phyloP scores from a whole-genome alignment of 2,888 invertebrate species.

The Dinocampus coccinellae region DNA sequence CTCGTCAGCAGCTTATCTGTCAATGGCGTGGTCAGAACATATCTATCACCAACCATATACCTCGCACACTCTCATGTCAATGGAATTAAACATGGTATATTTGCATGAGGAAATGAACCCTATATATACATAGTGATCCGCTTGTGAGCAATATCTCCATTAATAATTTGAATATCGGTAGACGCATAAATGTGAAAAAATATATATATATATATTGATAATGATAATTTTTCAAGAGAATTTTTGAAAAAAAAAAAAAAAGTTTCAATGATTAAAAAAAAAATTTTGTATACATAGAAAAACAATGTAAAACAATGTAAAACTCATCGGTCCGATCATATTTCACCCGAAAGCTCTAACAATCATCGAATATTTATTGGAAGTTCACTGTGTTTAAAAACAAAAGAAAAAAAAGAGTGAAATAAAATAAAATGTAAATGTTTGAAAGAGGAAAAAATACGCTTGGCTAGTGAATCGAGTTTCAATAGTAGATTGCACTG shows the following conservation, averaged over 20 bases:
- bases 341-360: no score
- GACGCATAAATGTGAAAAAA: no score
- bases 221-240: no score
- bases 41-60: constrained; percentile 42
- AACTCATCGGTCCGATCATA: not conserved
- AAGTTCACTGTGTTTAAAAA: no score
- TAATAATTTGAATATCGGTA: not conserved
- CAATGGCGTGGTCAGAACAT: constrained; percentile 45
- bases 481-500: constrained; percentile 36
- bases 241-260: no score
- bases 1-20: constrained; percentile 43
- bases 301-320: no score
- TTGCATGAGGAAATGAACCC: constrained; percentile 19
- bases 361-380: no score
- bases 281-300: no score
- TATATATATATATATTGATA: no score
- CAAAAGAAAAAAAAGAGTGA: constrained; percentile 7
- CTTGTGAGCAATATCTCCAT: constrained; percentile 15
- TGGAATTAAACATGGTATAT: constrained; percentile 34
- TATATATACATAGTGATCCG: not conserved
- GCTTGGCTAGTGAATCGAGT: constrained; percentile 14
- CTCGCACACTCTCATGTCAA: constrained; percentile 24
- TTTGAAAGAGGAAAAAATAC: constrained; percentile 26
- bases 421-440: constrained; percentile 12
- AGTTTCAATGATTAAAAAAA: no score